Evolutionary conservation across 1,140 invertebrate species (phyloP).

Genomic region (Scaptomyza graminum): DNA sequence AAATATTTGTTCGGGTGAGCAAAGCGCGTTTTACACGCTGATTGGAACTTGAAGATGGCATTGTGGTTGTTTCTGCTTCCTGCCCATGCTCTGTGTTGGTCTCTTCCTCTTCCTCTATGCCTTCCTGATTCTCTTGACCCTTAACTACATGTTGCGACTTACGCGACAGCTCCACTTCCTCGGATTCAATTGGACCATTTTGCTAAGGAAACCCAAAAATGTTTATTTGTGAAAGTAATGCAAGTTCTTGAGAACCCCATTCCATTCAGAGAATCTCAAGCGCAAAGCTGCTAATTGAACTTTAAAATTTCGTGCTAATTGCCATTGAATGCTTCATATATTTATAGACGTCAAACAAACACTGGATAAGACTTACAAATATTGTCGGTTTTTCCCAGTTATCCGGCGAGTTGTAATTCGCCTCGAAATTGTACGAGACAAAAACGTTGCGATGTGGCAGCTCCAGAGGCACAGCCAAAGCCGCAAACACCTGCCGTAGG

Average conservation of each 20-base stretch:
- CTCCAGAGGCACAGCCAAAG: conserved; percentile 89
- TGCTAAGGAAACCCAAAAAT: conserved; percentile 38
- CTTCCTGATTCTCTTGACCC: background rate
- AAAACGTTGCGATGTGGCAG: conserved; percentile 89
- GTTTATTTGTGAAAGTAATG: conserved; percentile 9
- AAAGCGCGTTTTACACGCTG: conserved; percentile 47
- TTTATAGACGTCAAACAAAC: conserved; percentile 58
- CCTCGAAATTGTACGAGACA: conserved; percentile 90
- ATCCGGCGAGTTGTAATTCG: conserved; percentile 86
- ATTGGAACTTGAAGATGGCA: background rate
- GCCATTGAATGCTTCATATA: conserved; percentile 35
- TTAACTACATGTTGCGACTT: conserved; percentile 11
- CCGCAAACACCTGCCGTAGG: conserved; percentile 86
- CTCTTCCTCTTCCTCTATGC: background rate
- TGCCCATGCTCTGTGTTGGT: conserved; percentile 1
- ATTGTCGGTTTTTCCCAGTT: conserved; percentile 66
- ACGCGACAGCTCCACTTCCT: conserved; percentile 50
- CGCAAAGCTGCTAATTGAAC: conserved; percentile 60
- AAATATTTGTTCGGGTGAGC: conserved; percentile 68
- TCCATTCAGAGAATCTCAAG: background rate
- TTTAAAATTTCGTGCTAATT: conserved; percentile 61
- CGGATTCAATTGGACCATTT: conserved; percentile 70
- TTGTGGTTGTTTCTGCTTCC: background rate
- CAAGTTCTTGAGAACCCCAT: background rate
- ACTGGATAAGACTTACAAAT: conserved; percentile 68